Base-by-base conservation (phyloP, 2,797 vertebrate genomes). In the Tragelaphus eurycerus region DNA sequence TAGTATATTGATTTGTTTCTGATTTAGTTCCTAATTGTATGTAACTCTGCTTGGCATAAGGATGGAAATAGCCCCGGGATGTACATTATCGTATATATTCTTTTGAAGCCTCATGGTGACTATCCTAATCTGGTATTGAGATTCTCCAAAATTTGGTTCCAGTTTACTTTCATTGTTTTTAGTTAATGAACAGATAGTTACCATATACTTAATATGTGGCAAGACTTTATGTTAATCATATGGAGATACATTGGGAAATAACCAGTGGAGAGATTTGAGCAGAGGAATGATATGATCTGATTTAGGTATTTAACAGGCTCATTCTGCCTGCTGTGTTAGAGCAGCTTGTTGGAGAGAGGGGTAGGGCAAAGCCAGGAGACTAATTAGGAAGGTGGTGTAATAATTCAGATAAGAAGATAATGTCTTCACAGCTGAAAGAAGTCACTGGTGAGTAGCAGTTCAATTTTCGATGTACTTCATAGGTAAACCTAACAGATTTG, bases 161-260 rank as follows among this genome's bases (percentile, higher is more conserved):
- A 57, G 11, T 90, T 92, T 89, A 86, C 50, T 92, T 86, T 89
- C n/a, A 81, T 64, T 95, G 55, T 8, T 86, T 95, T 95, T 86
- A 76, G 25, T 78, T 43, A 25, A 23, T 89, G 89, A 83, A 78
- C 52, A 86, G 43, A 82, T 62, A 78, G 59, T 85, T 93, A 62
- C 31, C 62, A 86, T 64, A 17, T 89, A 89, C 38, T 46, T 79
- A 88, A 83, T 85, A 71, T 43, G 54, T 95, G 71, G 15, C 60
- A 91, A 86, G 88, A 94, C 50, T 62, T 81, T 62, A 16, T 60
- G 57, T 90, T 88, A 90, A 50, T 82, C 90, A 21, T 48, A 16
- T 57, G 52, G 34, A 81, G 64, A 48, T 85, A 83, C 17, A 54
- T 2, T 48, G 38, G 86, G 38, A 50, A 85, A 81, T 85, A 95